Conservation (phyloP, 2,113 vertebrate species). For the Fulica atra region DNA sequence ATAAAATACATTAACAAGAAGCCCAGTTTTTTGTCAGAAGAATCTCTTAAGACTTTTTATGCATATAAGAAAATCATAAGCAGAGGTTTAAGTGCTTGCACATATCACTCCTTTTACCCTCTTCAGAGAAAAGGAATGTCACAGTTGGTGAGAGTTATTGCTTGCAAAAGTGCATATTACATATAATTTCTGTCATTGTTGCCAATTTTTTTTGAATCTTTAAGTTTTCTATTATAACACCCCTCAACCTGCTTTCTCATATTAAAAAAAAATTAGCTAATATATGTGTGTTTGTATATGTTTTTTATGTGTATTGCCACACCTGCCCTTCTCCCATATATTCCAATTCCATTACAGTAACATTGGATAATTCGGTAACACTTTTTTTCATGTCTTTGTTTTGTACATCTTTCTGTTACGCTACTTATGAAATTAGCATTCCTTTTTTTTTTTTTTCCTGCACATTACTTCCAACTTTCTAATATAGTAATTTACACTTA, state of each 20-base stretch:
- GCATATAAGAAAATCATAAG: not conserved
- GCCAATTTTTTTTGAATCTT: not conserved
- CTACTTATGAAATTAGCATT: not conserved
- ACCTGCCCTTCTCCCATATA: not conserved
- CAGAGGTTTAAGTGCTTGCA: not conserved
- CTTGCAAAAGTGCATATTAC: not conserved
- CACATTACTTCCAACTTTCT: not conserved
- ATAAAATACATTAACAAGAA: not conserved
- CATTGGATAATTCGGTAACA: not conserved
- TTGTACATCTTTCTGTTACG: not conserved
- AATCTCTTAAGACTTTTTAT: not conserved
- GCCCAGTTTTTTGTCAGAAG: not conserved
- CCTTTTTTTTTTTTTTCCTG: not conserved
- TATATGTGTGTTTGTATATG: too few relatives aligned
- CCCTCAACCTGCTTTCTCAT: not conserved
- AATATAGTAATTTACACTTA: not conserved
- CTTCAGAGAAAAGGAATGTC: not conserved
- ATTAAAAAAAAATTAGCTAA: not conserved
- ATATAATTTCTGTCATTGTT: not conserved
- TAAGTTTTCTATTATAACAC: not conserved
- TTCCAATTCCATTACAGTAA: not conserved
- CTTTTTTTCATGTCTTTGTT: conserved; percentile 4
- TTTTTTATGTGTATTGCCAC: not conserved
- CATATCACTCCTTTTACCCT: not conserved
- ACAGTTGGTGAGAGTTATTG: not conserved